Evolutionary conservation across 2,113 vertebrate species (phyloP).

Genomic region (Synodontis membranacea): DNA sequence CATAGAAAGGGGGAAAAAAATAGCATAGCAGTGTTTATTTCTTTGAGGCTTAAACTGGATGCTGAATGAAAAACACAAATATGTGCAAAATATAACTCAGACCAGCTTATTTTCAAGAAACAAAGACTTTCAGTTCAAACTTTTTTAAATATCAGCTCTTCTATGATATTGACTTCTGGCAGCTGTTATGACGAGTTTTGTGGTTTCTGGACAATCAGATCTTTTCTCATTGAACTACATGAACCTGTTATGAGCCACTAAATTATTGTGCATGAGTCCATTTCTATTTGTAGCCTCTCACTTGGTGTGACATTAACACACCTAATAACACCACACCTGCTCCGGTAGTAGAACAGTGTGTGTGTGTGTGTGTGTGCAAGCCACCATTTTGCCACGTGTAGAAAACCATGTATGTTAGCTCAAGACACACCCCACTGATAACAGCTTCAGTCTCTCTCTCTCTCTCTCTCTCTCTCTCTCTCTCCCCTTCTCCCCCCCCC

Average conservation of each 20-base stretch:
- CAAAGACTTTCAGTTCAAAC: background rate
- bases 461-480: too few relatives aligned
- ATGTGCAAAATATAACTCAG: background rate
- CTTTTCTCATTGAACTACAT: background rate
- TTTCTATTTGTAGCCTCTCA: background rate
- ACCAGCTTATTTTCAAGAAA: background rate
- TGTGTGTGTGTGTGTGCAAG: background rate
- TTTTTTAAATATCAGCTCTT: background rate
- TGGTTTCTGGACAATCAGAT: background rate
- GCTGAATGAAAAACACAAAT: background rate
- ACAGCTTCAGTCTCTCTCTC: constrained; percentile 17
- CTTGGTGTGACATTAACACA: background rate
- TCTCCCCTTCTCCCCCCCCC: too few relatives aligned
- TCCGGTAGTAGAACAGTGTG: background rate
- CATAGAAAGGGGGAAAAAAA: background rate
- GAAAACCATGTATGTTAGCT: background rate
- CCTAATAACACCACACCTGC: constrained; percentile 18
- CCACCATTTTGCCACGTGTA: constrained; percentile 12
- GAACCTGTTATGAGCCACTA: background rate
- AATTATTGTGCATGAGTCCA: background rate
- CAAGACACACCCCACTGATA: constrained; percentile 38
- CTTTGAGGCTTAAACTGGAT: background rate
- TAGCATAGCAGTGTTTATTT: background rate
- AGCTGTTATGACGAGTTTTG: background rate
- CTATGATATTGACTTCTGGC: background rate